Percentiles rank a stretch among this genome's conserved stretches.
Evolutionary conservation across 1,140 invertebrate species (phyloP).

Genomic region (Penaeus japonicus): DNA sequence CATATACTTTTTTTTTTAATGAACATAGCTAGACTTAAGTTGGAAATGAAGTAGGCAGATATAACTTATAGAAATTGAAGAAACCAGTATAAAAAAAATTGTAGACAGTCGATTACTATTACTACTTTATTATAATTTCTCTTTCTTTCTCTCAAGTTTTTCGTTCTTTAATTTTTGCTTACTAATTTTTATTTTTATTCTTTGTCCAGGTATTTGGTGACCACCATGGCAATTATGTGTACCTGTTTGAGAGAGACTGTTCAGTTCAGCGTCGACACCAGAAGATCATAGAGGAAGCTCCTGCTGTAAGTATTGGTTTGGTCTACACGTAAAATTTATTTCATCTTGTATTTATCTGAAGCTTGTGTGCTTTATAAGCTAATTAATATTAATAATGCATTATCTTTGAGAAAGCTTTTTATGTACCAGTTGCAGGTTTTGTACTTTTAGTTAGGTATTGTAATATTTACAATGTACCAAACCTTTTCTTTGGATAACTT

Average conservation of each 20-base stretch:
- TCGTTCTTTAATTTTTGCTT: neutral
- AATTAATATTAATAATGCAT: no score
- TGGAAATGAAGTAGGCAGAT: no score
- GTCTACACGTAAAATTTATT: neutral
- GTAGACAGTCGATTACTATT: neutral
- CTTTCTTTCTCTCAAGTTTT: neutral
- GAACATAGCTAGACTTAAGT: no score
- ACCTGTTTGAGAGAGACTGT: slow-evolving; percentile 90
- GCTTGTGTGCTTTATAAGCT: neutral
- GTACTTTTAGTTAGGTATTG: no score
- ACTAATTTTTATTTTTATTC: neutral
- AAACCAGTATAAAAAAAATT: no score
- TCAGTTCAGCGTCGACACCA: slow-evolving; percentile 96
- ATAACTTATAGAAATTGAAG: no score
- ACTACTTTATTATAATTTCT: neutral
- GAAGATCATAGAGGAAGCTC: slow-evolving; percentile 98
- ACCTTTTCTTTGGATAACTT: no score
- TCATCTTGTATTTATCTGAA: neutral
- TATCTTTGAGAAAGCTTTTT: no score
- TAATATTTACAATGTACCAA: no score
- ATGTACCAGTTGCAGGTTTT: no score
- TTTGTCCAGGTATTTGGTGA: slow-evolving; percentile 70
- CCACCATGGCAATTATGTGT: slow-evolving; percentile 73
- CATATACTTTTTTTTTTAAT: no score
- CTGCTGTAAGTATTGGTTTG: slow-evolving; percentile 72